Percentiles rank a stretch among this genome's conserved stretches.
These are phyloP conservation scores for Centroberyx gerrardi DNA, from an alignment of 2,797 vertebrate species.

Conservation along the genomic window DNA sequence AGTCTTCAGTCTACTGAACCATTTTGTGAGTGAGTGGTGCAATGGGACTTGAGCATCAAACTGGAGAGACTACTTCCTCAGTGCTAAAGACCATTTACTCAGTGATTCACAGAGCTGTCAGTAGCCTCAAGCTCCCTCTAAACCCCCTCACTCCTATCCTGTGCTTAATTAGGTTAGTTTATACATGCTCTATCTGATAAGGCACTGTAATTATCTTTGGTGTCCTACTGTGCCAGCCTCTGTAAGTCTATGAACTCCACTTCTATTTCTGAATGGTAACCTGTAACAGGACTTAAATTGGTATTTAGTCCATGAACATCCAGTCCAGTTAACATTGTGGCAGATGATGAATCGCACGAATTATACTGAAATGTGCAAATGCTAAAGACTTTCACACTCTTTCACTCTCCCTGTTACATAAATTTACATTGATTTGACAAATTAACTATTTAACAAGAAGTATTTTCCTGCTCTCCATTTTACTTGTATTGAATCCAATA, in stretches of 20 bases:
- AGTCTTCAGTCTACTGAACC: constrained; percentile 43
- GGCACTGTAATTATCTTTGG: constrained; percentile 80
- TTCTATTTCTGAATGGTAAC: constrained; percentile 64
- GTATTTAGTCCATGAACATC: constrained; percentile 59
- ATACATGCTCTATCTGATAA: constrained; percentile 68
- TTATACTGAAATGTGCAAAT: not conserved
- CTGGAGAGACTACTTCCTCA: constrained; percentile 54
- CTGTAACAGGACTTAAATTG: constrained; percentile 56
- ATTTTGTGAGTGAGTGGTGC: constrained; percentile 49
- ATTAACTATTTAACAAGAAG: not conserved
- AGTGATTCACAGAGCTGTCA: constrained; percentile 73
- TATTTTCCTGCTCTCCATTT: not conserved
- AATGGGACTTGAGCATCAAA: constrained; percentile 48
- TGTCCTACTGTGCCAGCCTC: constrained; percentile 76
- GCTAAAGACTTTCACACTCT: not conserved
- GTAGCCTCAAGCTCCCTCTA: constrained; percentile 65
- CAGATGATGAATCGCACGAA: constrained; percentile 5
- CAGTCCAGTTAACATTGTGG: constrained; percentile 20
- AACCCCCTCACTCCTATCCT: constrained; percentile 57
- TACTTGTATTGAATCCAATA: not conserved
- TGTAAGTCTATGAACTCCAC: constrained; percentile 70
- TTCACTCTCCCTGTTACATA: not conserved
- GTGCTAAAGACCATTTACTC: constrained; percentile 72
- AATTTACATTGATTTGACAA: not conserved
- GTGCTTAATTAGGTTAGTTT: constrained; percentile 82